Evolutionary conservation across 2,113 vertebrate species (phyloP).

Genomic region (Nannospalax galili): DNA sequence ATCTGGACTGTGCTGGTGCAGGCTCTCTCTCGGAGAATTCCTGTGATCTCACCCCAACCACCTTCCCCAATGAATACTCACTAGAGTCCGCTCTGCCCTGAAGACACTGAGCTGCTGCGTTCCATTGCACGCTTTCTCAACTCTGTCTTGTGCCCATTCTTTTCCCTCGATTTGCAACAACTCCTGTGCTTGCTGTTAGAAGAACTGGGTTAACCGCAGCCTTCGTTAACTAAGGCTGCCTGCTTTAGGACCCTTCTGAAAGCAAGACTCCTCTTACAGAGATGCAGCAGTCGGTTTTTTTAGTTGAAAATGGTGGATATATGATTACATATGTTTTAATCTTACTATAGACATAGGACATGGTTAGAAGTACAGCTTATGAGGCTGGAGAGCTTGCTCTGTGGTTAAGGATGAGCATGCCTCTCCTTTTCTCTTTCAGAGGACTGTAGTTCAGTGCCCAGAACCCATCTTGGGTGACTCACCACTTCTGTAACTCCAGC

Average conservation of each 20-base stretch:
- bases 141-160: not conserved
- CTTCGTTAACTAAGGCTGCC: not conserved
- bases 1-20: not conserved
- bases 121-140: not conserved
- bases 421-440: not conserved
- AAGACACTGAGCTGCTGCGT: not conserved
- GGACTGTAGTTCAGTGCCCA: not conserved
- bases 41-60: not conserved
- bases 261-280: not conserved
- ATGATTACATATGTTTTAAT: not conserved
- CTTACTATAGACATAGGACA: not conserved
- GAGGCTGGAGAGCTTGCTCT: not conserved
- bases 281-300: not conserved
- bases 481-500: not conserved
- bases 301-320: not conserved
- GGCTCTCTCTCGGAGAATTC: constrained; percentile 16
- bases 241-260: not conserved
- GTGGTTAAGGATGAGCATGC: not conserved
- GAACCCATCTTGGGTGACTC: too few species aligned
- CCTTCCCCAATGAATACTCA: constrained; percentile 5
- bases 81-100: not conserved
- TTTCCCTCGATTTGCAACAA: not conserved
- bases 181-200: not conserved
- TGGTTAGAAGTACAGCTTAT: not conserved
- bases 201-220: constrained; percentile 15